These are phyloP conservation scores for Stegostoma tigrinum DNA, from an alignment of 2,113 vertebrate genomes.

Conservation along the genomic window DNA sequence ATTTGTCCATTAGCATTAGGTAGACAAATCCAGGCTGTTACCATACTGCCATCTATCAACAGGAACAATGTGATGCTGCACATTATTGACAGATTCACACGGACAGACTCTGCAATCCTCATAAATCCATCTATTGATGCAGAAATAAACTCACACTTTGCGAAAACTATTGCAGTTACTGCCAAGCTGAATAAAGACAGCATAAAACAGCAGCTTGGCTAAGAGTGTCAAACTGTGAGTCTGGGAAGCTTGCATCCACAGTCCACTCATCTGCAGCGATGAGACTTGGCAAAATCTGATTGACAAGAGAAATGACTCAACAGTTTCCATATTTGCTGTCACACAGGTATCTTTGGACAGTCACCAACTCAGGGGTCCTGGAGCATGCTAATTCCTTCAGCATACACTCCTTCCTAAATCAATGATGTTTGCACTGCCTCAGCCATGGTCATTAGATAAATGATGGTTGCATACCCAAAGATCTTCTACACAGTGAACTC, in stretches of 20 bases:
- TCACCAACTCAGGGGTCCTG: background rate
- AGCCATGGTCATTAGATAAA: too few relatives aligned
- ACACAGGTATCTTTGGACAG: background rate
- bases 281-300: background rate
- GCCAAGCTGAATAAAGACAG: background rate
- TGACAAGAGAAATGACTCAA: background rate
- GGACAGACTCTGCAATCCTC: too few relatives aligned
- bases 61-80: too few relatives aligned
- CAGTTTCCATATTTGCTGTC: background rate
- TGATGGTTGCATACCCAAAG: too few relatives aligned
- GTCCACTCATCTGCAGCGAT: background rate
- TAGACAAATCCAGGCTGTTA: too few relatives aligned
- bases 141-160: background rate
- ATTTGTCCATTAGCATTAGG: too few relatives aligned
- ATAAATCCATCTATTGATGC: background rate
- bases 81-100: too few relatives aligned
- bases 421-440: too few relatives aligned
- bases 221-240: background rate
- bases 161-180: too few relatives aligned
- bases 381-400: background rate
- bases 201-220: background rate
- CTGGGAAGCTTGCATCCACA: background rate
- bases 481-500: too few relatives aligned
- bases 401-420: too few relatives aligned
- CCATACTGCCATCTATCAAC: too few relatives aligned